Conservation (phyloP, 2,888 invertebrate species). For the Alentia gelatinosa region DNA sequence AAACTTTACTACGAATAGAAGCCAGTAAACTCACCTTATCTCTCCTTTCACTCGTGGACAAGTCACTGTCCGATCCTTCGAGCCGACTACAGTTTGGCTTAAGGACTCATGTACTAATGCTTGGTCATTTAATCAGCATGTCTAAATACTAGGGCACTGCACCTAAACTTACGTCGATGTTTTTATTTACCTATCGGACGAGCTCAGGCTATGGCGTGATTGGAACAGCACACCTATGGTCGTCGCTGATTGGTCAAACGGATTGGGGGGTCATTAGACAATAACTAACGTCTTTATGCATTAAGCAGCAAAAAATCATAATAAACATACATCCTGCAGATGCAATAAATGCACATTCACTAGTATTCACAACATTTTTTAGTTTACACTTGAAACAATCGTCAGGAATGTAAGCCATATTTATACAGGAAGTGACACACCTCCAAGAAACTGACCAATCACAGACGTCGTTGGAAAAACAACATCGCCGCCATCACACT, state of each 20-base stretch:
- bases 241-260: neutral
- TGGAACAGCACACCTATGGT: neutral
- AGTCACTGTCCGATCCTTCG: no score
- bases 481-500: neutral
- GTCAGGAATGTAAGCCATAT: no score
- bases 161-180: neutral
- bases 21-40: no score
- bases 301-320: no score
- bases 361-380: no score
- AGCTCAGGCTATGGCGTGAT: constrained; percentile 15
- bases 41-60: no score
- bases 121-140: neutral
- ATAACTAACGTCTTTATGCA: no score
- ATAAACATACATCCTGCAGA: no score
- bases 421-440: constrained; percentile 6
- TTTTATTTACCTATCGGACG: constrained; percentile 18
- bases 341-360: no score
- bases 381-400: no score
- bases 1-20: no score
- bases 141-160: no score
- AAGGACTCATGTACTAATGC: neutral
- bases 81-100: neutral
- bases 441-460: neutral
- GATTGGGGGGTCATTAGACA: neutral
- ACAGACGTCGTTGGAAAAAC: neutral